Percentiles rank a stretch among this genome's conserved stretches.
These are phyloP conservation scores for Poeciliopsis turrubarensis DNA, from an alignment of 2,113 vertebrate species.

Conservation along the genomic window DNA sequence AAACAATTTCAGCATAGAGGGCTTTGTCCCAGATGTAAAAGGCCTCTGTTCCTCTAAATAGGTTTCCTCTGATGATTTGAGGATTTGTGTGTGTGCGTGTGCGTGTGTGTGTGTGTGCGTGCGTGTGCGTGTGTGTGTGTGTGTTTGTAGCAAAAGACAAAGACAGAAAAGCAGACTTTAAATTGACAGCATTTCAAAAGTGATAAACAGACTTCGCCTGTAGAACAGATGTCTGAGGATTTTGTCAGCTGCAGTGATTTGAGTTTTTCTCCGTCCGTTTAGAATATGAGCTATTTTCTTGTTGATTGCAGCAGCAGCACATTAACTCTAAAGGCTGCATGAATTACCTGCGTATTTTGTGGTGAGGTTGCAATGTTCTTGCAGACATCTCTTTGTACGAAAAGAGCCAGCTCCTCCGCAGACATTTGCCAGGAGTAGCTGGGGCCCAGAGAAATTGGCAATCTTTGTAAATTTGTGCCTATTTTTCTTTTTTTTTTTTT, in stretches of 20 bases:
- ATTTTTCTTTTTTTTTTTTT: background rate
- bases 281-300: background rate
- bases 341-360: background rate
- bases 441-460: background rate
- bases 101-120: background rate
- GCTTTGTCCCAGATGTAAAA: constrained; percentile 8
- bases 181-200: constrained; percentile 1
- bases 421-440: background rate
- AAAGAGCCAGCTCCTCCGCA: background rate
- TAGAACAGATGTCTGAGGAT: background rate
- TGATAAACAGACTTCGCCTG: background rate
- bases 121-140: too few relatives aligned
- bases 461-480: background rate
- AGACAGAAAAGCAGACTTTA: background rate
- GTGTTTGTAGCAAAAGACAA: too few relatives aligned
- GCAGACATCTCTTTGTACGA: background rate
- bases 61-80: background rate
- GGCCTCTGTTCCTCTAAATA: background rate
- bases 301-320: background rate
- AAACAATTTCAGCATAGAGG: constrained; percentile 17
- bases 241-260: background rate
- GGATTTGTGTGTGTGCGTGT: background rate
- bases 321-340: background rate
- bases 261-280: background rate
- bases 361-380: background rate